Base-by-base conservation (phyloP, 2,888 invertebrate species). In the Ectobius pallidus region DNA sequence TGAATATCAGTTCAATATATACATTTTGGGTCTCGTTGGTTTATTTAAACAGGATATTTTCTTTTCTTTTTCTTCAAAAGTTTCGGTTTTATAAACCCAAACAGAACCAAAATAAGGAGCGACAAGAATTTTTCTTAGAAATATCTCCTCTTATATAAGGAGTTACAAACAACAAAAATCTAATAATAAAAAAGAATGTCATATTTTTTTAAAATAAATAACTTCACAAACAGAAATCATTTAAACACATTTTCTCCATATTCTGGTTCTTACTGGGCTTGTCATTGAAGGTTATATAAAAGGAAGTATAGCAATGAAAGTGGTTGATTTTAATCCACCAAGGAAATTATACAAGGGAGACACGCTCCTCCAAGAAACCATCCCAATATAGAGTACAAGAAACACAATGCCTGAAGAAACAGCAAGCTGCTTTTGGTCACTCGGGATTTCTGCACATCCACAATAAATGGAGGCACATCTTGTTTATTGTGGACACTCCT, bases 1-100 rank as follows among this genome's bases (percentile, higher is more conserved):
- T 65, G 44, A 65, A 65, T 65, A 44, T 65, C 65, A 65, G 16
- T 65, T 65, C 65, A 65, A 58, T 65, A 65, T 65, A 65, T 65
- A 65, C 44, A 65, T n/a, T 65, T 44, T 18, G 63, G 44, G 44
- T 65, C 44, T 65, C 65, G 65, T 46, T 65, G 65, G 44, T 16
- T 30, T 65, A 27, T 9, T 65, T 65, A n/a, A 46, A 65, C 65
- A 65, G 46, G 44, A 16, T 65, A 18, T 65, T 39, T 39, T 6
- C 42, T 25, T 44, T 27, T 18, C 11, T 27, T 18, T 65, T 58
- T 58, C 16, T 65, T 58, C 30, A 7, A 11, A 25, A 58, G 58
- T 58, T 58, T 32, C 6, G 58, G 46, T 44, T 65, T 27, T 65
- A 20, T 9, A 65, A n/a, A 27, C 30, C 65, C 25, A 22, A 65